Evolutionary conservation across 2,797 vertebrate genomes (phyloP), one percentile per base, ranked within the genome.

Genomic region (Acanthiza pusilla): DNA sequence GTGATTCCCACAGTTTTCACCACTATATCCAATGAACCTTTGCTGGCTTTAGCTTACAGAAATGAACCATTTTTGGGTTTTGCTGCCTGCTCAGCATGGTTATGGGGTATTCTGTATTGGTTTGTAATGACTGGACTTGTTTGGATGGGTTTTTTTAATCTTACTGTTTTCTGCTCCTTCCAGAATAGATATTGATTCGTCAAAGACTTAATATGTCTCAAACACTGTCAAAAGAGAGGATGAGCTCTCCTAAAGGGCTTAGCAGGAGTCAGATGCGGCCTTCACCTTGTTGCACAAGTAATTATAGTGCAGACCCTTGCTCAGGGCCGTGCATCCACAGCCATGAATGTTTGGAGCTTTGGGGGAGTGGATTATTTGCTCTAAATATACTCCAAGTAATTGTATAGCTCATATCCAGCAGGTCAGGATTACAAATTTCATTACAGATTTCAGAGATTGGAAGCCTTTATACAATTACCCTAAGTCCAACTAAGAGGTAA

Each of bases 381-480:
- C 79, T 95, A 94, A 95, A 96, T 96, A 97, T 93, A 96, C 67
- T 96, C 78, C 50, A 95, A 98, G 98, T 98, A 98, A 98, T 98
- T 98, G 97, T 98, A 97, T 55, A 96, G 96, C 96, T 98, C 98
- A 96, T 98, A 98, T 98, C 97, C 97, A 95, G 96, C 97, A 98
- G 97, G 97, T 97, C 97, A 87, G 97, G 97, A 98, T 98, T 98
- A 98, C 96, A 95, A 94, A 98, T 98, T 98, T 98, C 97, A 98
- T 98, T 98, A 98, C 58, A 93, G 96, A 97, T 98, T 98, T 97
- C 87, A 94, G 96, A 97, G 76, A 97, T 94, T 98, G 94, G 97
- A 97, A 98, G 97, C 94, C 97, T 98, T 98, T 98, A 96, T 97
- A 97, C 97, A 98, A 98, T 98, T 98, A 98, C 95, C 43, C 0